Base-by-base conservation (phyloP, 1,140 invertebrate genomes). In the Drosophila pseudoobscura region DNA sequence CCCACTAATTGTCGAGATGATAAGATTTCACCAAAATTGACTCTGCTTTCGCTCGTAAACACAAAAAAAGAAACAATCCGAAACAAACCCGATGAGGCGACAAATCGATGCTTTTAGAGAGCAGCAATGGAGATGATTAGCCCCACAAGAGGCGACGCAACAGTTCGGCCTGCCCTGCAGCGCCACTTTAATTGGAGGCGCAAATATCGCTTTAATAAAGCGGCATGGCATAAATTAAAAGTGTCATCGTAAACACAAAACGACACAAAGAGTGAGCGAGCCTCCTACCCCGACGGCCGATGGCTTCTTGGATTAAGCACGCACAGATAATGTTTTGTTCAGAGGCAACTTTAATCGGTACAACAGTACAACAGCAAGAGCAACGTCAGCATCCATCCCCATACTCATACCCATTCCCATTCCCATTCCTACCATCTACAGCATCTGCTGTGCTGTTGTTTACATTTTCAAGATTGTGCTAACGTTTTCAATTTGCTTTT, bases 201-300 rank as follows among this genome's bases (percentile, higher is more conserved):
- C 73, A 85, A 79, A 72, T 57, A 76, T 13, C 49, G 51, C 60
- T 75, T 84, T 59, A 79, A 60, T 85, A 85, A 73, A 55, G 55
- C 65, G 56, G 60, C 63, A 78, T 85, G 59, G 60, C 63, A 87
- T 85, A 80, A 77, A 85, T 85, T 77, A 80, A 63, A 69, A 87
- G 45, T 70, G 77, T 85, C 73, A 87, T 87, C 64, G 85, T 62
- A 75, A 78, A 82, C 62, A 78, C 11, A 39, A 39, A 39, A 39
- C 35, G 54, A 52, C 43, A 26, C 50, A 53, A 47, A 57, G 56
- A 60, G 41, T 31, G 63, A 22, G 44, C 24, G 24, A 26, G 24
- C 22, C 13, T 26, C 8, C 39, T 49, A 49, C 43, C n/a, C 50
- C 8, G 11, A 17, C 61, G 31, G 17, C n/a, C 56, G 54, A 47